Conservation (phyloP, 2,888 invertebrate genomes). For the Xestoiulus laeticollis region DNA sequence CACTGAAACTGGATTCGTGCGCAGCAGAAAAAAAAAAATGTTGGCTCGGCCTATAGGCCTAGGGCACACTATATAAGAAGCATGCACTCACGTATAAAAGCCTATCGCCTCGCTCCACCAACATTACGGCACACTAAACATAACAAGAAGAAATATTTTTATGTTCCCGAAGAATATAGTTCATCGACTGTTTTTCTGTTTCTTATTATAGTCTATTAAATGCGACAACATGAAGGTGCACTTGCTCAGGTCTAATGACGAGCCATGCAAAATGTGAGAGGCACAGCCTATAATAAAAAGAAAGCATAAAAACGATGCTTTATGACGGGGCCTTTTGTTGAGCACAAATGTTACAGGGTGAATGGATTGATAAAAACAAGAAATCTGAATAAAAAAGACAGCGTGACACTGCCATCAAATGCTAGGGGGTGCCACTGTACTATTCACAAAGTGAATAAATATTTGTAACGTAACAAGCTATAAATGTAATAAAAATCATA, state of each 20-base stretch:
- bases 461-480: too few relatives aligned
- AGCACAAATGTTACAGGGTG: background rate
- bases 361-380: background rate
- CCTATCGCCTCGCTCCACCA: background rate
- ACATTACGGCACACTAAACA: constrained; percentile 18
- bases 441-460: background rate
- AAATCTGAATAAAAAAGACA: background rate
- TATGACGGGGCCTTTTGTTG: constrained; percentile 11
- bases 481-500: too few relatives aligned
- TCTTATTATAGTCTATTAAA: constrained; percentile 26
- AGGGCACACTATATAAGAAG: background rate
- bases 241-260: constrained; percentile 26
- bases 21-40: background rate
- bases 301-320: background rate
- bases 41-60: background rate
- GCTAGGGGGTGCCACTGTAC: background rate
- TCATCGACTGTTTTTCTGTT: constrained; percentile 26
- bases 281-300: background rate
- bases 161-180: constrained; percentile 26
- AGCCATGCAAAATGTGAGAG: constrained; percentile 23
- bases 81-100: background rate
- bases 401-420: too few relatives aligned
- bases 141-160: constrained; percentile 19
- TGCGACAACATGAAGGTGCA: constrained; percentile 26
- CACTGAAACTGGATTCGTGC: background rate